Percentiles rank a stretch among this genome's conserved stretches.
Conservation (phyloP, 2,888 invertebrate genomes). For the Zaprionus obscuricornis region DNA sequence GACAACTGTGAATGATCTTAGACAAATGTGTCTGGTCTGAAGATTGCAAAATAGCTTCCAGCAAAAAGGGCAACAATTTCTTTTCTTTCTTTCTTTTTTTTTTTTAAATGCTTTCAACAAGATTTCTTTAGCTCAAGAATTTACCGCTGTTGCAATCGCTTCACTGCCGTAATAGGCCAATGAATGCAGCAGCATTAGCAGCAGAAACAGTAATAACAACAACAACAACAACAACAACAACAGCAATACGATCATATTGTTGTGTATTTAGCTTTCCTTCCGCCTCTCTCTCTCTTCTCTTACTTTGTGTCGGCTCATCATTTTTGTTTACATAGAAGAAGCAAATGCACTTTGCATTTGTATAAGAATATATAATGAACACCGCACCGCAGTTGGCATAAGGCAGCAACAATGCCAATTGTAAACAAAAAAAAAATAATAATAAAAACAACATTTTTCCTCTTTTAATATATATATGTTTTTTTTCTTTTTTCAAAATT, state of each 20-base stretch:
- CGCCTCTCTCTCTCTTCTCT: too few species aligned
- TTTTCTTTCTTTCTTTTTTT: slow-evolving; percentile 39
- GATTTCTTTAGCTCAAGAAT: slow-evolving; percentile 72
- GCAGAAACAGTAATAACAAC: slow-evolving; percentile 23
- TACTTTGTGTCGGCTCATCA: slow-evolving; percentile 7
- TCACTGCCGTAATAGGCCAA: slow-evolving; percentile 54
- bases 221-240: slow-evolving; percentile 15
- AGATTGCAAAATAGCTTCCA: slow-evolving; percentile 42
- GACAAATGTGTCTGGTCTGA: slow-evolving; percentile 26
- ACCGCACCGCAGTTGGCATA: not conserved
- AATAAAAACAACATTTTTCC: not conserved
- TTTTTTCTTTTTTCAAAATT: slow-evolving; percentile 37
- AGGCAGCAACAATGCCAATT: slow-evolving; percentile 42
- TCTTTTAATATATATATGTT: slow-evolving; percentile 7
- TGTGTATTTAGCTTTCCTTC: too few species aligned
- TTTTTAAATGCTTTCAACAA: slow-evolving; percentile 75
- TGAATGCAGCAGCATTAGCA: slow-evolving; percentile 30
- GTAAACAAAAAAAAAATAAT: slow-evolving; percentile 67
- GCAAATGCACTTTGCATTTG: slow-evolving; percentile 52
- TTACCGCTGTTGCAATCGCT: slow-evolving; percentile 62
- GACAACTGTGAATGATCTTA: slow-evolving; percentile 47
- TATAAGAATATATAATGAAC: slow-evolving; percentile 43
- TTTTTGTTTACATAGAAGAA: slow-evolving; percentile 49
- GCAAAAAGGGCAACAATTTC: slow-evolving; percentile 53
- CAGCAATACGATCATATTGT: not conserved